phyloP scores from a whole-genome alignment of 2,888 invertebrate genomes.

The Leptinotarsa tumamoca region DNA sequence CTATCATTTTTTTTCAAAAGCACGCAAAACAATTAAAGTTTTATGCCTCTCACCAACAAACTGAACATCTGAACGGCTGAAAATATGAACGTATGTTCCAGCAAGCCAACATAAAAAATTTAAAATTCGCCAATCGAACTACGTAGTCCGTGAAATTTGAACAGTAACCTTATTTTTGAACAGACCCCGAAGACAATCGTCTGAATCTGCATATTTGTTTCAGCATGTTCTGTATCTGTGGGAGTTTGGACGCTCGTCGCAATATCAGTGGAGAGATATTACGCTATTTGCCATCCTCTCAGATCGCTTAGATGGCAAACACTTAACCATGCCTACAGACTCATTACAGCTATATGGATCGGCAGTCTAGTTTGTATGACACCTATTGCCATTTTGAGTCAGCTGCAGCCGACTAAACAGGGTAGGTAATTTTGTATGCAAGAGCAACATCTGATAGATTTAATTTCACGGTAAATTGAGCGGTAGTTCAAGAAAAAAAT shows the following conservation, averaged over 20 bases:
- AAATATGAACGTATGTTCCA: too few relatives aligned
- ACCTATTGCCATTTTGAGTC: constrained; percentile 73
- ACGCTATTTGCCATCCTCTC: constrained; percentile 82
- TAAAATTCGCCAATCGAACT: too few relatives aligned
- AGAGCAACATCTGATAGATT: background rate
- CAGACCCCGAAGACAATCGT: too few relatives aligned
- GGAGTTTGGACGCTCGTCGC: constrained; percentile 83
- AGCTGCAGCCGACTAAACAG: constrained; percentile 69
- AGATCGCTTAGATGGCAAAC: constrained; percentile 83
- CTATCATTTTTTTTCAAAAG: too few relatives aligned
- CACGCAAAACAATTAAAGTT: too few relatives aligned
- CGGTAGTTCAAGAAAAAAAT: too few relatives aligned
- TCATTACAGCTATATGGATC: constrained; percentile 76
- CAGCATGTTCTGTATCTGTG: constrained; percentile 81
- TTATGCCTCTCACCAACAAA: too few relatives aligned
- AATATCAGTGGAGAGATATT: constrained; percentile 82
- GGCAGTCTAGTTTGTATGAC: constrained; percentile 75
- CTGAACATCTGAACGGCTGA: too few relatives aligned
- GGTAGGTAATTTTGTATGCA: constrained; percentile 51
- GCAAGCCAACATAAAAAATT: too few relatives aligned
- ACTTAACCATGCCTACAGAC: constrained; percentile 78
- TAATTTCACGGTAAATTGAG: background rate
- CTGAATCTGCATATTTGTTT: constrained; percentile 55
- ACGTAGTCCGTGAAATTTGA: too few relatives aligned
- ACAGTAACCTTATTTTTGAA: too few relatives aligned